Evolutionary conservation across 2,797 vertebrate species (phyloP).

Genomic region (Silurus lanzhouensis): DNA sequence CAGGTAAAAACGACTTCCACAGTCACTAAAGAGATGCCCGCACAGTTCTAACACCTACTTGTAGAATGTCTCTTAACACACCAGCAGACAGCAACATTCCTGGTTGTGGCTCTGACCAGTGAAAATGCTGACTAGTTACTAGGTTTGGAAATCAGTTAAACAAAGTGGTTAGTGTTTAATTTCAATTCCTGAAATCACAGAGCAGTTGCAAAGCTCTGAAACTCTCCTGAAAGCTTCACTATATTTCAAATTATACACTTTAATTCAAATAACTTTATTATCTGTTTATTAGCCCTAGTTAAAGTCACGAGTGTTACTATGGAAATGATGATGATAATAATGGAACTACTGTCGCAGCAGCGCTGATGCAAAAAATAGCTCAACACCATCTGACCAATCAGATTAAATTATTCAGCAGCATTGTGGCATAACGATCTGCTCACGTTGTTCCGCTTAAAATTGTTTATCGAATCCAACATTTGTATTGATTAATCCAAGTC

Average conservation of each 20-base stretch:
- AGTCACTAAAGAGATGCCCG: neutral
- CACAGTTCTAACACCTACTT: neutral
- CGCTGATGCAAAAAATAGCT: neutral
- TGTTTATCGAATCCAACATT: neutral
- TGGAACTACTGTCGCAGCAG: neutral
- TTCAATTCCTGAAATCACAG: neutral
- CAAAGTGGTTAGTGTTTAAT: neutral
- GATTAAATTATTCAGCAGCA: neutral
- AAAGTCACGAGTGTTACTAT: neutral
- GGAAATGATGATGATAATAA: neutral
- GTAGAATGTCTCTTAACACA: constrained; percentile 16
- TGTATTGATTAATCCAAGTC: neutral
- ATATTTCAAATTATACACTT: neutral
- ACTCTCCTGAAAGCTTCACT: neutral
- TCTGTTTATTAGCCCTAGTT: neutral
- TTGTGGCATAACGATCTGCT: neutral
- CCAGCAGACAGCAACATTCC: neutral
- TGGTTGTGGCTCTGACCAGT: neutral
- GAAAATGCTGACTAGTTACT: constrained; percentile 9
- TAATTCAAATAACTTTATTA: neutral
- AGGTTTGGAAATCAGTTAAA: neutral
- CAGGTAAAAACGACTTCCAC: constrained; percentile 74
- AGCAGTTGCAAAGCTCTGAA: neutral
- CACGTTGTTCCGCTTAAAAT: neutral
- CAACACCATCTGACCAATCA: neutral